Evolutionary conservation across 2,888 invertebrate species (phyloP), one percentile per base, ranked within the genome.

Genomic region (Netelia melanura): DNA sequence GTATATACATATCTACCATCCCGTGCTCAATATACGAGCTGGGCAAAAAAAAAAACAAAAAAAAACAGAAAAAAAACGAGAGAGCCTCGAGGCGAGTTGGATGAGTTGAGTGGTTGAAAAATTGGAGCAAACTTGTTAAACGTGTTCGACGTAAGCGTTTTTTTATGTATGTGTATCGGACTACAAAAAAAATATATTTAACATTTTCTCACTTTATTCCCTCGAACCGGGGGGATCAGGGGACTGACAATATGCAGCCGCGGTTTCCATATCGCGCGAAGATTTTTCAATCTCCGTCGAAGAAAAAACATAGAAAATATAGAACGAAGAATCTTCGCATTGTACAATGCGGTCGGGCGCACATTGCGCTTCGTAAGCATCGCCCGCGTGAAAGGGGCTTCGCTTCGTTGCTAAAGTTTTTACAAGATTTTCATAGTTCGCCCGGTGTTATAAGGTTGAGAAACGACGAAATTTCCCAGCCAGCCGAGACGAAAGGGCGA

Each of bases 341-440:
- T 54, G 9, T 52, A 38, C 9, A 10, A 52, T n/a, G 56, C 17
- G 23, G 8, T 5, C 56, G 56, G 9, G 25, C 21, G 25, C 21
- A 21, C 43, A 58, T 21, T 30, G 17, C 11, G 14, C 30, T 38
- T 62, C 2, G 64, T 61, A 64, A 64, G n/a, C 54, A 6, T 64
- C 48, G 14, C 48, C 14, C 48, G 14, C 48, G 10, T 48, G 48
- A 48, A 48, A 48, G 21, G 65, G 17, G 65, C 17, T 30, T 11
- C n/a, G 88, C 89, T 89, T 87, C 87, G 84, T 87, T 87, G 86
- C 83, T 84, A 87, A 91, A 91, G 86, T 91, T 91, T 88, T 88
- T 89, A 90, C 89, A 88, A 90, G 89, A 86, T 90, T 91, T 88
- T 88, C 87, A 86, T 89, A 86, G 78, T 30, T 56, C 48, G 38